Conservation (phyloP, 2,113 vertebrate genomes). For the Mugil cephalus region DNA sequence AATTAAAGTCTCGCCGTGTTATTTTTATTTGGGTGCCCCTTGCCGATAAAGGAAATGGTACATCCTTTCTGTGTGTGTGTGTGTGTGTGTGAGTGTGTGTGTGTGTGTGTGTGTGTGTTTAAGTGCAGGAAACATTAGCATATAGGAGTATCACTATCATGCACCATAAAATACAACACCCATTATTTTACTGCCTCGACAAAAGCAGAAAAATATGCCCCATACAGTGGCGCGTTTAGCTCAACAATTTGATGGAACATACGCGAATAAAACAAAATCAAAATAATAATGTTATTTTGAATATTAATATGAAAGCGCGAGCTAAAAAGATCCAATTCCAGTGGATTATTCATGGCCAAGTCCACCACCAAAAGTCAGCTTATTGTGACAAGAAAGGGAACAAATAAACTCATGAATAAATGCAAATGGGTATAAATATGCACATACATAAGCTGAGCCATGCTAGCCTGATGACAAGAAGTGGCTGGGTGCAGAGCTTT, state of each 20-base stretch:
- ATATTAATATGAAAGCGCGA: constrained; percentile 9
- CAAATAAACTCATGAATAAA: constrained; percentile 70
- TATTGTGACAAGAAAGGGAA: constrained; percentile 52
- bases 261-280: constrained; percentile 1
- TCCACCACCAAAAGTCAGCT: constrained; percentile 46
- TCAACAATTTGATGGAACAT: neutral
- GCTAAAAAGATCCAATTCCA: constrained; percentile 40
- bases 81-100: neutral
- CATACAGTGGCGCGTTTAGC: neutral
- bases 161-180: neutral
- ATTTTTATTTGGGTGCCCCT: neutral
- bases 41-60: neutral
- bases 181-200: neutral
- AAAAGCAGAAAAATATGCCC: neutral
- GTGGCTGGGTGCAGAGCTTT: constrained; percentile 40
- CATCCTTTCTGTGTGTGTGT: neutral
- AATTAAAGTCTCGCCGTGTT: neutral
- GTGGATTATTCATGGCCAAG: constrained; percentile 39
- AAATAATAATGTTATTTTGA: constrained; percentile 1
- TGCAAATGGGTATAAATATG: constrained; percentile 60
- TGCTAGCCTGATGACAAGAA: constrained; percentile 53
- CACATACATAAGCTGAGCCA: constrained; percentile 53
- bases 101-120: neutral
- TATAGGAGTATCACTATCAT: neutral
- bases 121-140: constrained; percentile 7